Base-by-base conservation (phyloP, 2,888 invertebrate genomes). In the Drosophila neonasuta region DNA sequence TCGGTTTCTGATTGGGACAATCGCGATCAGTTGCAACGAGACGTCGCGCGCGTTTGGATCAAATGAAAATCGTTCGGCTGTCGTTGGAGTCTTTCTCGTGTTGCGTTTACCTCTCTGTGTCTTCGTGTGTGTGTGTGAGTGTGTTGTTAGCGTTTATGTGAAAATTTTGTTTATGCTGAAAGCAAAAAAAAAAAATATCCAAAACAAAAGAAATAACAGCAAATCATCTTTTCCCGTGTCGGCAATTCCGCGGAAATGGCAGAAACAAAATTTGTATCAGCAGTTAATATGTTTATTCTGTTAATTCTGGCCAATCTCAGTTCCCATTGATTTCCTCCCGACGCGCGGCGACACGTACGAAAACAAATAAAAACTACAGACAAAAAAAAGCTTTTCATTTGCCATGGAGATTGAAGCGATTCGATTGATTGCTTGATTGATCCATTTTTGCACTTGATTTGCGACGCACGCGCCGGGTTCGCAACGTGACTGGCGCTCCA, bases 371-470 rank as follows among this genome's bases (percentile, higher is more conserved):
- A 55, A 34, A 50, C 24, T 24, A 24, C 24, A 24, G 6, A 24
- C 32, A 10, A 32, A 50, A 58, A 67, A 69, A 75, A 64, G 58
- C 66, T 69, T 79, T 77, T 71, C 66, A 69, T 77, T 76, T 80
- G 77, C 67, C 79, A 78, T 59, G 67, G 68, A 50, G 80, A 74
- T 77, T 73, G 87, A 66, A 71, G 60, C 77, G 64, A 66, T 76
- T 76, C 77, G 87, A 84, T 88, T 84, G 87, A 88, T 88, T 88
- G 85, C 85, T 86, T 88, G 88, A 84, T 84, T 88, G 87, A 86
- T 86, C 88, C 88, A 87, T 83, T 83, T 86, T 87, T 84, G 87
- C 87, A 85, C 87, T 88, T 84, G 88, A 84, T 88, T 84, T 88
- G 88, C 87, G 87, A 84, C 88, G 88, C 84, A 84, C 88, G 84